Percentiles rank a stretch among this genome's conserved stretches.
Evolutionary conservation across 2,113 vertebrate species (phyloP).

Genomic region (Stictonetta naevosa): DNA sequence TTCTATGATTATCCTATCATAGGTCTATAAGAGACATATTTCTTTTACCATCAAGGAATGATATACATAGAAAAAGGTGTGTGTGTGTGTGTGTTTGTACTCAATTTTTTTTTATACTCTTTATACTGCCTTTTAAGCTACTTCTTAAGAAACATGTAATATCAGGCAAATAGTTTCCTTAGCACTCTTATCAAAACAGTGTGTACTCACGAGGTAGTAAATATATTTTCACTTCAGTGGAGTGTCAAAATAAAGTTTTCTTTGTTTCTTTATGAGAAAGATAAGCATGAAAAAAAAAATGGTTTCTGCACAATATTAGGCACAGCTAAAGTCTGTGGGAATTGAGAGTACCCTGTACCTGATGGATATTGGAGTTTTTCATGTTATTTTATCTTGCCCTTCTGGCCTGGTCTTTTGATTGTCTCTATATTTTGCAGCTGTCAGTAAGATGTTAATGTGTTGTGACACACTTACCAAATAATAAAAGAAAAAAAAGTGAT

Average conservation of each 20-base stretch:
- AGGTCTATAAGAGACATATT: neutral
- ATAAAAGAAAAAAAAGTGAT: slow-evolving; percentile 15
- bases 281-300: neutral
- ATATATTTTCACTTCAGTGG: neutral
- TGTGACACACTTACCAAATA: slow-evolving; percentile 9
- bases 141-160: neutral
- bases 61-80: neutral
- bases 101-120: neutral
- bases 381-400: slow-evolving; percentile 36
- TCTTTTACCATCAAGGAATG: neutral
- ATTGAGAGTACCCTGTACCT: neutral
- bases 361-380: neutral
- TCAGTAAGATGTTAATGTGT: neutral
- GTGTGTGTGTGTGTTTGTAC: too few relatives aligned
- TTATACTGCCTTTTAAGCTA: neutral
- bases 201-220: neutral
- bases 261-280: neutral
- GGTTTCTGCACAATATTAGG: neutral
- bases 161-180: neutral
- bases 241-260: slow-evolving; percentile 2
- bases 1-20: neutral
- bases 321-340: neutral
- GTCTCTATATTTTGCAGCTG: slow-evolving; percentile 26
- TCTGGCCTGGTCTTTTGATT: slow-evolving; percentile 8
- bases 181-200: neutral